A percentile compares a stretch with the other conserved stretches of the same genome.
Evolutionary conservation across 2,888 invertebrate species (phyloP).

Genomic region (Teinopalpus imperialis): DNA sequence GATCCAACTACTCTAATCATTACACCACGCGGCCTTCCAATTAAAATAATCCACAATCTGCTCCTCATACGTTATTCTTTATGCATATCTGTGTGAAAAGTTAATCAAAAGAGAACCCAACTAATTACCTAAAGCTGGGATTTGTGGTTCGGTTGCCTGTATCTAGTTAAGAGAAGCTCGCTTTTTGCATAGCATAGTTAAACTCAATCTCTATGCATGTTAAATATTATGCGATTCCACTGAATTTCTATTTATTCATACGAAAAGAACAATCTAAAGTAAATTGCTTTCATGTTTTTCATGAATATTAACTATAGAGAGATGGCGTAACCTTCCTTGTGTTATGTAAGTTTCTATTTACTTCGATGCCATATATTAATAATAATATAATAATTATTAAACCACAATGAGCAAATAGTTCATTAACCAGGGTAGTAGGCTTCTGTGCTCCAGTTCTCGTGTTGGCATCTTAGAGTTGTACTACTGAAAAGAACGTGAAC

Average conservation of each 20-base stretch:
- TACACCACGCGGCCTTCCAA: too few species aligned
- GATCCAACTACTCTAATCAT: too few species aligned
- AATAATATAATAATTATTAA: too few species aligned
- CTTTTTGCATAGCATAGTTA: conserved; percentile 52
- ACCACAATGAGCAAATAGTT: too few species aligned
- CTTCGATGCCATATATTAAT: too few species aligned
- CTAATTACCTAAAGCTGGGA: conserved; percentile 55
- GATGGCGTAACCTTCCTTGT: too few species aligned
- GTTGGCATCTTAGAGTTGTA: too few species aligned
- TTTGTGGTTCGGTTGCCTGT: conserved; percentile 35
- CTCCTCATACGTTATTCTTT: conserved; percentile 9
- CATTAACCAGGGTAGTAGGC: too few species aligned
- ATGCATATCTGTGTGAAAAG: conserved; percentile 21
- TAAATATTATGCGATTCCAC: conserved; percentile 16
- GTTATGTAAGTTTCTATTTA: too few species aligned
- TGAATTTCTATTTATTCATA: conserved; percentile 17
- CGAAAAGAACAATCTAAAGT: conserved; percentile 16
- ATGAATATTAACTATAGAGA: conserved; percentile 20
- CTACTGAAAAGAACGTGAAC: too few species aligned
- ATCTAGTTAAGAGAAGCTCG: conserved; percentile 24
- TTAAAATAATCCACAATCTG: background rate
- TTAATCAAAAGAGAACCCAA: conserved; percentile 44
- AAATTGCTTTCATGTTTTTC: conserved; percentile 14
- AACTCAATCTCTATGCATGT: conserved; percentile 49
- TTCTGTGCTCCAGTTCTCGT: too few species aligned